Base-by-base conservation (phyloP, 1,140 invertebrate species). In the Bombus polaris region DNA sequence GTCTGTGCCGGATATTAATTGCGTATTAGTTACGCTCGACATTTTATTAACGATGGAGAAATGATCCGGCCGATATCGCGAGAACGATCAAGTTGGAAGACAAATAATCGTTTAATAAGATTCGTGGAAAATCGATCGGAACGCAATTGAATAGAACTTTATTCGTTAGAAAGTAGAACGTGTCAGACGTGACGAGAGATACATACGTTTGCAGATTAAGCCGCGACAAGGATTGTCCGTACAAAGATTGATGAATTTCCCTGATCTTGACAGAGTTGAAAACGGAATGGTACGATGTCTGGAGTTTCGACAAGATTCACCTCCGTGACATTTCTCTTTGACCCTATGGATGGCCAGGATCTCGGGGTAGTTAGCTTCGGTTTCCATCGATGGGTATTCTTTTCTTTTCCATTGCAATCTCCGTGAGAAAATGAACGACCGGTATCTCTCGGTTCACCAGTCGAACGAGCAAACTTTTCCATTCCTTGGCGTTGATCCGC, bases 361-460 rank as follows among this genome's bases (percentile, higher is more conserved):
- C 47, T 10, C 9, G 25, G 18, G 47, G 6, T n/a, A 32, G 74
- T 71, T 42, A 42, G 35, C 59, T 39, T 42, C 35, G 44, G 70
- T 85, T 84, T 72, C 83, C 66, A 5, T 6, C 47, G 1, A 9
- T 18, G 65, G 32, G 15, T n/a, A 37, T 44, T 74, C 71, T 71
- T 89, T 83, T 87, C 80, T 85, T 85, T 68, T 72, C 59, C 73
- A 44, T 39, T 35, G 22, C 78, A 87, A 89, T 89, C 88, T 83
- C 85, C 85, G 88, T 89, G 88, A 81, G 88, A 90, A 89, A 90
- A 90, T 90, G 88, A 90, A 82, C 79, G 85, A 85, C 62, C 72
- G 80, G 75, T 82, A 83, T 85, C 82, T 80, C 76, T 47, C 47
- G 32, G 28, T 28, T 32, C 37, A 47, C 62, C 37, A 72, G 35